phyloP scores from a whole-genome alignment of 2,888 invertebrate species.

The Acleris sparsana region DNA sequence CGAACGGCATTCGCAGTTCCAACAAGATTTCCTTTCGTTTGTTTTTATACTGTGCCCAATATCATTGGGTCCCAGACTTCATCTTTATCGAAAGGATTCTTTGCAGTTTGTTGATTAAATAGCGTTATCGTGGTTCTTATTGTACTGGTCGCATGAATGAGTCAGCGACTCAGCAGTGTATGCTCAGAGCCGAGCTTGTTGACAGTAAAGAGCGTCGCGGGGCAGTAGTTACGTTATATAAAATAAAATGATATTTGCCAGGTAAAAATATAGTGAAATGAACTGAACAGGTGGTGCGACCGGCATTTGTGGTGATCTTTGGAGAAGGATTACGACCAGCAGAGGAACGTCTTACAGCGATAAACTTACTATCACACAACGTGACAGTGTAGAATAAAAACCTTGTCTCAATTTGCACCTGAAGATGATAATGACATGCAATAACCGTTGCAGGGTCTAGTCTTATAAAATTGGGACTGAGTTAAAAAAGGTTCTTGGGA shows the following conservation, averaged over 20 bases:
- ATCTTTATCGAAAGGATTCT: neutral
- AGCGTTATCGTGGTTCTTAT: constrained; percentile 5
- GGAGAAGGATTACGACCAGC: too few species aligned
- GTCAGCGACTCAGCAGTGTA: constrained; percentile 28
- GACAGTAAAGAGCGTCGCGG: constrained; percentile 20
- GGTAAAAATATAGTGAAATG: too few species aligned
- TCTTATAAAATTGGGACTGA: too few species aligned
- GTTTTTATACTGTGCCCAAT: constrained; percentile 22
- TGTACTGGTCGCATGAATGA: constrained; percentile 19
- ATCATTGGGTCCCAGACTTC: constrained; percentile 8
- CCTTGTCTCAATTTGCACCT: too few species aligned
- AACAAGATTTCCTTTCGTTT: constrained; percentile 31
- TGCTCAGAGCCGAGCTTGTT: constrained; percentile 26
- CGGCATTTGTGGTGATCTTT: too few species aligned
- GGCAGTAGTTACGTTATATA: neutral
- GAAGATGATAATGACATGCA: too few species aligned
- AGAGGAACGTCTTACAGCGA: too few species aligned
- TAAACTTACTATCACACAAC: too few species aligned
- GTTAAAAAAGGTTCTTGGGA: too few species aligned
- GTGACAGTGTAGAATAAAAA: too few species aligned
- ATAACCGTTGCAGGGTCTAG: too few species aligned
- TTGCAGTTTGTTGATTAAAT: neutral
- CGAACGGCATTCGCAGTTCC: constrained; percentile 29
- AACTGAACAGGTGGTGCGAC: too few species aligned
- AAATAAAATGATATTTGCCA: neutral